phyloP scores from a whole-genome alignment of 1,140 invertebrate species.

The Drosophila leontia region DNA sequence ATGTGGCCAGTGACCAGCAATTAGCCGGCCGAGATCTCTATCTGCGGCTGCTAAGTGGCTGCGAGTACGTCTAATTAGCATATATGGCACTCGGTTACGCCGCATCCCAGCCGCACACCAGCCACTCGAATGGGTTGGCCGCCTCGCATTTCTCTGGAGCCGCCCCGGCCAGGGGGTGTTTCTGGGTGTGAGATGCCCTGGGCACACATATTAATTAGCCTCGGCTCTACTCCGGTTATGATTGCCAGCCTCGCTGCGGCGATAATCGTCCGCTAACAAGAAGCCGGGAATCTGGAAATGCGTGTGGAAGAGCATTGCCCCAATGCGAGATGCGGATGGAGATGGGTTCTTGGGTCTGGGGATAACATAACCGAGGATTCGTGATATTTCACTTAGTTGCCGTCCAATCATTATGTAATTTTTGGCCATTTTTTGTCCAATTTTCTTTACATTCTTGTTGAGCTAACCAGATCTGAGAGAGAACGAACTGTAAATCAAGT shows the following conservation, averaged over 20 bases:
- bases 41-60: constrained; percentile 48
- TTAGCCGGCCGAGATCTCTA: constrained; percentile 63
- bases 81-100: constrained; percentile 31
- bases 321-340: constrained; percentile 17
- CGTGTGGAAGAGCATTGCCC: constrained; percentile 16
- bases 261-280: constrained; percentile 56
- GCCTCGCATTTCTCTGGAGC: constrained; percentile 27
- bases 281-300: constrained; percentile 33
- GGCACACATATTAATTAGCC: constrained; percentile 55
- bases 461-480: neutral
- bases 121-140: constrained; percentile 8
- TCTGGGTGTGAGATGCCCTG: constrained; percentile 40
- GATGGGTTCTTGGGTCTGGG: neutral
- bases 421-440: constrained; percentile 9
- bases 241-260: constrained; percentile 39
- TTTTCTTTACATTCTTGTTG: constrained; percentile 10
- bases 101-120: constrained; percentile 31
- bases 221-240: constrained; percentile 13
- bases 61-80: constrained; percentile 68
- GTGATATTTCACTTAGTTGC: constrained; percentile 27
- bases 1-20: constrained; percentile 69
- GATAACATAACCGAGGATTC: neutral
- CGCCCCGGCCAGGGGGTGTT: constrained; percentile 28
- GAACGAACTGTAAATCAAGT: constrained; percentile 3
- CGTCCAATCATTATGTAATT: constrained; percentile 25